Evolutionary conservation across 1,140 invertebrate species (phyloP).

Genomic region (Octopus sinensis): DNA sequence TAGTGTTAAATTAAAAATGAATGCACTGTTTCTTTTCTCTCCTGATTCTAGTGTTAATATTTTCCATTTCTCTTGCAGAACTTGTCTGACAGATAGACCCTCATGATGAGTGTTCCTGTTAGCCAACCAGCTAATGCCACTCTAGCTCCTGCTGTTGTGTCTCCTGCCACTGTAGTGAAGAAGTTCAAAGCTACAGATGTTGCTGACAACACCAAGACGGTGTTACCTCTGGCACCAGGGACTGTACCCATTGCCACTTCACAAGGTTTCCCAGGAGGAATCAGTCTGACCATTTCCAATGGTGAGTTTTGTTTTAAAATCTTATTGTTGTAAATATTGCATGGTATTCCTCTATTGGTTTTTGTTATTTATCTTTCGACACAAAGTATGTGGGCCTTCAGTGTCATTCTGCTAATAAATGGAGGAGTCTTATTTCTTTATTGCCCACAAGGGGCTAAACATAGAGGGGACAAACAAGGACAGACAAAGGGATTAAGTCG

Average conservation of each 20-base stretch:
- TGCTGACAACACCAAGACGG: constrained; percentile 10
- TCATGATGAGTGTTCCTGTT: constrained; percentile 3
- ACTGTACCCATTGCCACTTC: not conserved
- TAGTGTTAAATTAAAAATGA: too few relatives aligned
- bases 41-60: not conserved
- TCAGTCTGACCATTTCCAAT: constrained; percentile 24
- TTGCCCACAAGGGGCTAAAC: too few relatives aligned
- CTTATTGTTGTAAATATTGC: too few relatives aligned
- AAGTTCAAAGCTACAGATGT: not conserved
- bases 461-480: too few relatives aligned
- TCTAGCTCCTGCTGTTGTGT: not conserved
- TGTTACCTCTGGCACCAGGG: not conserved
- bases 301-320: constrained; percentile 8
- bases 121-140: not conserved
- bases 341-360: too few relatives aligned
- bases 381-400: too few relatives aligned
- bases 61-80: not conserved
- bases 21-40: not conserved
- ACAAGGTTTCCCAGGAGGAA: constrained; percentile 17
- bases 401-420: too few relatives aligned
- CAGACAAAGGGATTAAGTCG: too few relatives aligned
- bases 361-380: too few relatives aligned
- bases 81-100: not conserved
- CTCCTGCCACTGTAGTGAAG: not conserved
- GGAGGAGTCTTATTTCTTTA: too few relatives aligned